Evolutionary conservation across 2,888 invertebrate species (phyloP).

Genomic region (Brachynemurus nebulosus): DNA sequence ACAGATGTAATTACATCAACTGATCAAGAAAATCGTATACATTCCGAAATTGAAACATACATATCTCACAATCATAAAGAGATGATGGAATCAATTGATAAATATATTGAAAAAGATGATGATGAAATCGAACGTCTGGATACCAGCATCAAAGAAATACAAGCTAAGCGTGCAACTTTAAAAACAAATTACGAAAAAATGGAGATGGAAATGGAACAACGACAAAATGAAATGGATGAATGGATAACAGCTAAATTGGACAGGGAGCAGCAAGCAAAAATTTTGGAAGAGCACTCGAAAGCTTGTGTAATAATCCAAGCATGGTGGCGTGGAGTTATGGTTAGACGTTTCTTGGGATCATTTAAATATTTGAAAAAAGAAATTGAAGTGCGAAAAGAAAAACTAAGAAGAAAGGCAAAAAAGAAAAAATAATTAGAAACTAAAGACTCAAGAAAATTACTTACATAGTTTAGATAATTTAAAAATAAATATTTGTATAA

Average conservation of each 20-base stretch:
- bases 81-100: neutral
- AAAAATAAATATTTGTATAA: no score
- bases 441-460: no score
- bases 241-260: neutral
- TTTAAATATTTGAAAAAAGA: neutral
- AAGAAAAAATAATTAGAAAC: no score
- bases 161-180: neutral
- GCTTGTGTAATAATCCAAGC: constrained; percentile 1
- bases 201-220: neutral
- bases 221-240: neutral
- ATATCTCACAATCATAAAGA: neutral
- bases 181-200: neutral
- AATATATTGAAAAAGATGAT: neutral
- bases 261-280: no score
- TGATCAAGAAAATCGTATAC: neutral
- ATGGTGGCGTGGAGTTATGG: neutral
- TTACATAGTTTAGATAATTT: no score
- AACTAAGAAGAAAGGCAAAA: no score
- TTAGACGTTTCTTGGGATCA: neutral
- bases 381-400: no score
- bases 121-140: neutral
- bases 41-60: neutral
- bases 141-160: neutral
- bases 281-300: no score
- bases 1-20: neutral